Base-by-base conservation (phyloP, 1,140 invertebrate species). In the Drosophila obscura region DNA sequence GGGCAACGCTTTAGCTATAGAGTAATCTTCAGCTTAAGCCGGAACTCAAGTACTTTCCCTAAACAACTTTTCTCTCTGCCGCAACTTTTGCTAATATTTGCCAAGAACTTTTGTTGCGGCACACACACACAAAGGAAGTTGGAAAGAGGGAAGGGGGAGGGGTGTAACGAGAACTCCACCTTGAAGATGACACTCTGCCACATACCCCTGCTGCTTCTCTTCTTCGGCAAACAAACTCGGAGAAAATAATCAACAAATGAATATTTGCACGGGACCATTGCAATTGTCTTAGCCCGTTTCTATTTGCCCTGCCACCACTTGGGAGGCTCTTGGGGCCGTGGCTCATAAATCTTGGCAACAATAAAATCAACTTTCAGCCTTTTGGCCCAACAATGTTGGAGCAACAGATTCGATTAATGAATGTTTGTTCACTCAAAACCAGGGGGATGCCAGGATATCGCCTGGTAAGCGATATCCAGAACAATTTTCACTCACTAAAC, bases 371-470 rank as follows among this genome's bases (percentile, higher is more conserved):
- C 74, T 74, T 39, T 39, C 35, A 39, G 35, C 35, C 11, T 4
- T 39, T 4, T 13, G 35, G 0, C 26, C 50, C 66, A 58, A 58
- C 66, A 53, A 53, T 62, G 59, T 62, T 31, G 16, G 51, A 48
- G 75, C 69, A 71, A 60, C 80, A 77, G 90, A 90, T 85, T 90
- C 87, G 82, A 90, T 90, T 90, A 90, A 90, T 88, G 79, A 90
- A 83, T 87, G 87, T 90, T 90, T 90, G 82, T 76, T 53, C 66
- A 51, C 51, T 51, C 24, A 35, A 53, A 31, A 45, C 22, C 39
- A n/a, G 5, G 44, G 35, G 26, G 44, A 24, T 35, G 6, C 9
- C 57, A 44, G 35, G 46, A 26, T 26, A 66, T 39, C 57, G 63
- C 59, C 24, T 24, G 60, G 77, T 65, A 76, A 80, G 50, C 72